Base-by-base conservation (phyloP, 2,113 vertebrate species). In the Tupaia tana region DNA sequence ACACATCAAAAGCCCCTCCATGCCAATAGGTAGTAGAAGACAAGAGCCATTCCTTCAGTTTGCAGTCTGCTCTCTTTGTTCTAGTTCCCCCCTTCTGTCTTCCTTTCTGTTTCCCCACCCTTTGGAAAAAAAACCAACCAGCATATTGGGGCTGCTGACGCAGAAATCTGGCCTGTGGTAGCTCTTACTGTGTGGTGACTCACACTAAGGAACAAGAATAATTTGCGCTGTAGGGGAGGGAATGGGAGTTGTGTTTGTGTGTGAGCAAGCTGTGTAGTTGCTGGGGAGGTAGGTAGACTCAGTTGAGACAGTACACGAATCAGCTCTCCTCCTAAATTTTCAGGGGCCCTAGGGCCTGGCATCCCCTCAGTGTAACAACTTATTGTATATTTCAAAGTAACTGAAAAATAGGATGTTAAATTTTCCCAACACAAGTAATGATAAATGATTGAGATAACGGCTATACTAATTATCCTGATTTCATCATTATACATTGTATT, bases 111-210 rank as follows among this genome's bases (percentile, higher is more conserved):
- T 79, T 85, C 54, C 18, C 56, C 64, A 87, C 16, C 22, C 29
- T 92, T 81, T 63, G 22, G 67, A 1, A 8, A 58, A 34, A 63
- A 75, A 56, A 69, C 59, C 93, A 85, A 86, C 27, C 29, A 87
- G 27, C 10, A 12, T 34, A 14, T 63, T 96, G 73, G 18, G 63
- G 25, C 27, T 86, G 73, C 74, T 96, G 90, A 93, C 59, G 56
- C 75, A 93, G 74, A 95, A 86, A 87, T 81, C 54, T 91, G 66
- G 71, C 56, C 70, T 93, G 94, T 78, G 92, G 95, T 91, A 74
- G 69, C 34, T 96, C 84, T 94, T 93, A 89, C 87, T 87, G 29
- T 66, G 16, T 87, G 24, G n/a, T 97, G 96, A 97, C 81, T 96
- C 96, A 95, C 13, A 22, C 27, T 6, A 3, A 78, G 64, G 73